Base-by-base conservation (phyloP, 2,888 invertebrate species). In the Tetragonisca angustula region DNA sequence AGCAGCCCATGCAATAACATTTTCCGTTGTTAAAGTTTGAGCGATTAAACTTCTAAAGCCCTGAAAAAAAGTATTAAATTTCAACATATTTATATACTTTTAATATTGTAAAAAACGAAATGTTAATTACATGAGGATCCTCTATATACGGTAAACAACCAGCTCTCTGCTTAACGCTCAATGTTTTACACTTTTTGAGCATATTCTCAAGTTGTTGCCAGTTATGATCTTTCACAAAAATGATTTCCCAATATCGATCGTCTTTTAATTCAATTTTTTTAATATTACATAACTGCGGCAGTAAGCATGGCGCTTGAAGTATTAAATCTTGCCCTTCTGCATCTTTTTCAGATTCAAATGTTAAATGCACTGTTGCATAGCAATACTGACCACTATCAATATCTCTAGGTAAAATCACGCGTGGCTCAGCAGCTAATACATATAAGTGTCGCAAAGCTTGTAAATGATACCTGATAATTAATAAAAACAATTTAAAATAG, bases 401-500 rank as follows among this genome's bases (percentile, higher is more conserved):
- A 92, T 99, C 98, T 50, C 97, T 96, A 0, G 99, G 98, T 76
- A 99, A 95, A 74, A 99, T 95, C 19, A 99, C 95, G 19, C 99
- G 95, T 0, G 98, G 98, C 93, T 99, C 98, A 0, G 97, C 97
- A 0, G 99, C 99, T 87, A 99, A 94, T 0, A 99, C 99, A 94
- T 99, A 99, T 36, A 99, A 95, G 94, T 99, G 99, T 2, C 99
- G 96, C 92, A 99, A 97, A 0, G 99, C 99, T 96, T 99, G 99
- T 78, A 99, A 95, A 94, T 99, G 99, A 94, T 99, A 99, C 88
- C 98, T 98, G 92, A 19, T 43, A 24, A 71, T 74, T 56, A 50
- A 68, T 74, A 59, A 70, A 59, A 79, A 52, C 17, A 36, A 32
- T 83, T 76, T 49, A 68, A 19, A 4, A 6, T 9, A 49, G 13